Base-by-base conservation (phyloP, 2,888 invertebrate species). In the Yponomeuta plumbellus region DNA sequence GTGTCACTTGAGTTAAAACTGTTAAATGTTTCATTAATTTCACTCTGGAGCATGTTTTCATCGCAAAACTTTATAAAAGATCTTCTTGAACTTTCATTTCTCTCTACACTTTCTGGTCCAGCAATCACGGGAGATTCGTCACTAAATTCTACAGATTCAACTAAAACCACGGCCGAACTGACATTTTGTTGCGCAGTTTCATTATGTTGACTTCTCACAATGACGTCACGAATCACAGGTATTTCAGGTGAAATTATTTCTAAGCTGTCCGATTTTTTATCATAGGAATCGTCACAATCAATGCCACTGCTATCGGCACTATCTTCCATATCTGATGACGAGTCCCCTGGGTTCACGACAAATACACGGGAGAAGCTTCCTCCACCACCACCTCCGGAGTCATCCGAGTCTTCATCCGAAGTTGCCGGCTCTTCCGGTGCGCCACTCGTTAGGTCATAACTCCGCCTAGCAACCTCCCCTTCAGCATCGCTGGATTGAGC, bases 251-350 rank as follows among this genome's bases (percentile, higher is more conserved):
- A 81, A 64, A 84, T 83, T 70, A 85, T 80, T 80, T 89, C 89
- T 73, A 88, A 77, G 68, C 81, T 85, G 70, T 90, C 89, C 1
- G 88, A 88, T 74, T 87, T 90, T 73, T 85, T 88, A 72, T 89
- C 89, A 72, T 94, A 94, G 70, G 94, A 93, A 76, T 94, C 94
- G 44, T 94, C 94, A 64, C 93, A 93, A 73, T 94, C 92, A 64
- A 91, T 93, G 61, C 93, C 93, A 67, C 92, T 92, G 70, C 92
- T 91, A 70, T 92, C 93, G 0, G 93, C 93, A 67, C 93, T 92
- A 72, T 92, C 90, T 66, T 94, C 93, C 59, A 92, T 85, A 66
- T 93, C 93, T 0, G 93, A 93, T 2, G 93, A 93, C 10, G 93
- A 93, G 65, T 92, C 92, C 22, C 86, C 87, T 10, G 93, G 93